phyloP scores from a whole-genome alignment of 2,113 vertebrate genomes.

The Prunella himalayana region DNA sequence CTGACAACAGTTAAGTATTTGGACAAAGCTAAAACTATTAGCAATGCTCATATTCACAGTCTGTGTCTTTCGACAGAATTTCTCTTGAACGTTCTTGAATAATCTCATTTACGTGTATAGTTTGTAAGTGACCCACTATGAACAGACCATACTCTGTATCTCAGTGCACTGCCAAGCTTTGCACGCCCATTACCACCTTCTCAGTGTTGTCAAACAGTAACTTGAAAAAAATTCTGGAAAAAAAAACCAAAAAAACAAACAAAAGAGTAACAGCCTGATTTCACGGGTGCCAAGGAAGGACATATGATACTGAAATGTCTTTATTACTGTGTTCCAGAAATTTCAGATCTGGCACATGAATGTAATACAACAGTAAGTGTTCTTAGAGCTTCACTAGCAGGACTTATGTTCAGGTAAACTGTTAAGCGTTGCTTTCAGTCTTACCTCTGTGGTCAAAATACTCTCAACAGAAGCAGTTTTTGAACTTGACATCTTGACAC shows the following conservation, averaged over 20 bases:
- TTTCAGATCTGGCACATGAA: background rate
- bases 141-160: background rate
- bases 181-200: fast-evolving
- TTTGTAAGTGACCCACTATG: background rate
- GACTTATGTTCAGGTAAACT: background rate
- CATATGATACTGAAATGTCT: background rate
- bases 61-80: background rate
- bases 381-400: background rate
- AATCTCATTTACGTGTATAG: fast-evolving
- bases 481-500: background rate
- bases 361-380: background rate
- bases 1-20: background rate
- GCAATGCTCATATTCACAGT: background rate
- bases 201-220: background rate
- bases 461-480: background rate
- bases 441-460: background rate
- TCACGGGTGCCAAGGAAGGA: background rate
- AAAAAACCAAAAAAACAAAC: background rate
- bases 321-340: background rate
- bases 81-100: background rate
- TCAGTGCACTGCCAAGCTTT: background rate
- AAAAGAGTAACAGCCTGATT: background rate
- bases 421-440: background rate
- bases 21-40: background rate
- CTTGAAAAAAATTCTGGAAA: background rate